Percentiles rank a stretch among this genome's conserved stretches.
phyloP scores from a whole-genome alignment of 1,140 invertebrate genomes.

The Meteorus sp. region DNA sequence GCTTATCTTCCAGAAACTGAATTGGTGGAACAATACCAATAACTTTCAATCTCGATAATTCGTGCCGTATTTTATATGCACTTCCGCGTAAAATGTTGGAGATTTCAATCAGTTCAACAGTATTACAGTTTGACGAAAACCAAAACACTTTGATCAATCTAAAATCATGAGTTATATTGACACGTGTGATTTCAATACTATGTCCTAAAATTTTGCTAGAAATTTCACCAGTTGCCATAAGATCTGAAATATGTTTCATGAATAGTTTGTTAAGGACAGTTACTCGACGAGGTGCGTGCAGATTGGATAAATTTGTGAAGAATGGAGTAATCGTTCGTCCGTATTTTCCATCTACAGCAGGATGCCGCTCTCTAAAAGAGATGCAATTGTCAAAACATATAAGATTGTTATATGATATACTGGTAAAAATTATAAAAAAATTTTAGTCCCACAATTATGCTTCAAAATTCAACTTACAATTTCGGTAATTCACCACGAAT shows the following conservation, averaged over 20 bases:
- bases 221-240: conserved; percentile 70
- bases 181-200: conserved; percentile 70
- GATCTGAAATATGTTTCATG: conserved; percentile 75
- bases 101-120: conserved; percentile 44
- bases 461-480: conserved; percentile 26
- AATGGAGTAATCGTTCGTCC: neutral
- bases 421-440: neutral
- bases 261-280: conserved; percentile 76
- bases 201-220: conserved; percentile 63
- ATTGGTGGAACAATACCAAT: conserved; percentile 74
- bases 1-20: conserved; percentile 70
- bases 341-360: neutral
- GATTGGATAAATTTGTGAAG: conserved; percentile 15
- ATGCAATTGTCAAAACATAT: conserved; percentile 13
- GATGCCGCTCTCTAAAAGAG: conserved; percentile 32
- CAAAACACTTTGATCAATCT: conserved; percentile 70
- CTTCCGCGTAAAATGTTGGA: conserved; percentile 61
- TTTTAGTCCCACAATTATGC: neutral
- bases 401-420: conserved; percentile 1
- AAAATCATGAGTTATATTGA: conserved; percentile 68
- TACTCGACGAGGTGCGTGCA: conserved; percentile 50
- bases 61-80: conserved; percentile 65
- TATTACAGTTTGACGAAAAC: conserved; percentile 56
- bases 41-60: conserved; percentile 67
- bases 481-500: conserved; percentile 21